phyloP scores from a whole-genome alignment of 2,797 vertebrate genomes.

The Neosilurus hyrtlii region DNA sequence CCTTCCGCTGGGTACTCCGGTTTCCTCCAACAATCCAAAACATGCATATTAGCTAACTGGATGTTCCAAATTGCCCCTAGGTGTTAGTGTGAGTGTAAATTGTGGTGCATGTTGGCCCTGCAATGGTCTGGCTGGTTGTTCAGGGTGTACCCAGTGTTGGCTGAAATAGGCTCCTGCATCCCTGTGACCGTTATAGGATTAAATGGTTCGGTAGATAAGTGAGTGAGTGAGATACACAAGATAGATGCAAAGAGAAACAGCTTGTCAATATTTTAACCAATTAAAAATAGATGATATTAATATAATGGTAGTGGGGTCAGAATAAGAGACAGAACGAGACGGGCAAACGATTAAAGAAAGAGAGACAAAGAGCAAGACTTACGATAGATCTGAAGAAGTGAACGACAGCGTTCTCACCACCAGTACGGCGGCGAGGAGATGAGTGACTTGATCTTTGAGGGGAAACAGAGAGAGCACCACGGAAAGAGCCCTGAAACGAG shows the following conservation, averaged over 20 bases:
- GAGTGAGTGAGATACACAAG: background rate
- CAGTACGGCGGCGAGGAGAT: conserved; percentile 81
- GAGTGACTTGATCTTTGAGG: conserved; percentile 85
- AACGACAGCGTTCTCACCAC: conserved; percentile 90
- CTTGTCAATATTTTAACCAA: background rate
- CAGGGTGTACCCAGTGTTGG: too few species aligned
- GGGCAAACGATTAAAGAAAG: background rate
- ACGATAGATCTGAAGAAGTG: conserved; percentile 98
- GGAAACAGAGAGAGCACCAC: conserved; percentile 78
- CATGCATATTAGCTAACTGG: too few species aligned
- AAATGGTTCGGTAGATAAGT: too few species aligned
- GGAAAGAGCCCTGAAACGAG: conserved; percentile 73
- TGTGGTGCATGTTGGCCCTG: too few species aligned
- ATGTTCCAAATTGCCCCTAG: too few species aligned
- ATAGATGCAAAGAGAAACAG: conserved; percentile 47
- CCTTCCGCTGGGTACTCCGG: too few species aligned
- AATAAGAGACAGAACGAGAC: background rate
- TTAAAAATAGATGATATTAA: background rate
- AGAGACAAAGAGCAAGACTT: conserved; percentile 66
- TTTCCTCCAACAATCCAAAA: too few species aligned
- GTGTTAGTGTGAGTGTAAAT: too few species aligned
- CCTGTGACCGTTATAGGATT: too few species aligned
- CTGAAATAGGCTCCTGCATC: too few species aligned
- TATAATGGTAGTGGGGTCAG: background rate
- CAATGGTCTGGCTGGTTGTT: too few species aligned